Evolutionary conservation across 1,140 invertebrate species (phyloP).

Genomic region (Drosophila punjabiensis): DNA sequence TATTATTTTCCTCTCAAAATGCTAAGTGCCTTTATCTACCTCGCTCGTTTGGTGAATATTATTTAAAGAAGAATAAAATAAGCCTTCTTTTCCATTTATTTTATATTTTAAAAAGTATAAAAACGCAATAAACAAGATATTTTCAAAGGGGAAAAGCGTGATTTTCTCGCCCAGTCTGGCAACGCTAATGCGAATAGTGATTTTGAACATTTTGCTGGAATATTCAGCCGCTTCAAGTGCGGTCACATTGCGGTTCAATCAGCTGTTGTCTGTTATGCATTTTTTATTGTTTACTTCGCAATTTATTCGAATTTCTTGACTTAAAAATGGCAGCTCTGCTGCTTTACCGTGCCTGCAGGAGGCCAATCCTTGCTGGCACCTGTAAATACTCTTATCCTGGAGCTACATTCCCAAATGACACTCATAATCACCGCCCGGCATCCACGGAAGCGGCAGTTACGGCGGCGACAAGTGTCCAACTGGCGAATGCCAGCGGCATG

Average conservation of each 20-base stretch:
- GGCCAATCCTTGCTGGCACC: neutral
- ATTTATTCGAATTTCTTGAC: neutral
- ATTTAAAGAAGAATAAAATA: no score
- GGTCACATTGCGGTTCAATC: neutral
- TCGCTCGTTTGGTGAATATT: no score
- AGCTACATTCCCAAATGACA: neutral
- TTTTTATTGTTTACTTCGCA: slow-evolving; percentile 20
- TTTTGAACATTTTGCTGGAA: neutral
- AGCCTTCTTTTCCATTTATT: neutral
- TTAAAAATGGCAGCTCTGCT: slow-evolving; percentile 41
- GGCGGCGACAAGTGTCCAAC: slow-evolving; percentile 24
- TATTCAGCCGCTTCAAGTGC: neutral
- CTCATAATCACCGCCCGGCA: slow-evolving; percentile 44
- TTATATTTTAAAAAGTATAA: neutral
- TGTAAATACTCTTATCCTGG: slow-evolving; percentile 25
- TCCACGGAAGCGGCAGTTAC: slow-evolving; percentile 57
- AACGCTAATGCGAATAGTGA: neutral
- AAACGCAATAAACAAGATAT: neutral
- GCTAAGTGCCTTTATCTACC: no score
- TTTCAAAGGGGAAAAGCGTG: neutral
- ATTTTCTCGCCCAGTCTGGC: neutral
- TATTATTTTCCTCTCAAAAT: no score
- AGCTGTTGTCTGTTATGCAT: slow-evolving; percentile 26
- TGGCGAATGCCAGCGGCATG: slow-evolving; percentile 48
- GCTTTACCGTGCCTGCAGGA: slow-evolving; percentile 30